These are phyloP conservation scores for Homarus americanus DNA, from an alignment of 1,140 invertebrate genomes.

Conservation along the genomic window DNA sequence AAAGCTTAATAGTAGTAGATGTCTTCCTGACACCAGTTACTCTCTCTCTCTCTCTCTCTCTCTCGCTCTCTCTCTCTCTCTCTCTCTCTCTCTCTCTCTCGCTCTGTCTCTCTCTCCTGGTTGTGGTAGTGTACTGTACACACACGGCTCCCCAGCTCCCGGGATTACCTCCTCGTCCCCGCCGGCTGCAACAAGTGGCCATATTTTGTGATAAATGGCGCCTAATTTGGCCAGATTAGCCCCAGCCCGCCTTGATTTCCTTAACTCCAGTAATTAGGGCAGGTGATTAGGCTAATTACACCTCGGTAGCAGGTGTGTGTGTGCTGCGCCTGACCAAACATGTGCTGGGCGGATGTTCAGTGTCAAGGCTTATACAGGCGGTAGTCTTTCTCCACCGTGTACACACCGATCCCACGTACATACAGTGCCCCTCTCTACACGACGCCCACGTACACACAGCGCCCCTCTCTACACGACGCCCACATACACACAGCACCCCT, in stretches of 20 bases:
- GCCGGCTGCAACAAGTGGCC: background rate
- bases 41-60: too few relatives aligned
- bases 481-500: too few relatives aligned
- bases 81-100: too few relatives aligned
- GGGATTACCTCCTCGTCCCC: background rate
- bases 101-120: background rate
- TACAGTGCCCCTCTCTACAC: too few relatives aligned
- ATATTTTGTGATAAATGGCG: constrained; percentile 19
- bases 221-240: constrained; percentile 20
- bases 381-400: too few relatives aligned
- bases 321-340: background rate
- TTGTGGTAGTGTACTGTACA: background rate
- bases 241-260: background rate
- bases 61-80: too few relatives aligned
- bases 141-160: background rate
- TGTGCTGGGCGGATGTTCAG: background rate
- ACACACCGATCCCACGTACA: too few relatives aligned
- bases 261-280: constrained; percentile 1
- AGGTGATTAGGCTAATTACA: constrained; percentile 9
- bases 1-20: too few relatives aligned
- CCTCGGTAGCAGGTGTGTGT: background rate
- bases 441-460: too few relatives aligned
- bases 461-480: too few relatives aligned
- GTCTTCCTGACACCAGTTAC: too few relatives aligned
- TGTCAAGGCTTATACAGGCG: too few relatives aligned